Conservation (phyloP, 2,113 vertebrate species). For the Equus quagga region DNA sequence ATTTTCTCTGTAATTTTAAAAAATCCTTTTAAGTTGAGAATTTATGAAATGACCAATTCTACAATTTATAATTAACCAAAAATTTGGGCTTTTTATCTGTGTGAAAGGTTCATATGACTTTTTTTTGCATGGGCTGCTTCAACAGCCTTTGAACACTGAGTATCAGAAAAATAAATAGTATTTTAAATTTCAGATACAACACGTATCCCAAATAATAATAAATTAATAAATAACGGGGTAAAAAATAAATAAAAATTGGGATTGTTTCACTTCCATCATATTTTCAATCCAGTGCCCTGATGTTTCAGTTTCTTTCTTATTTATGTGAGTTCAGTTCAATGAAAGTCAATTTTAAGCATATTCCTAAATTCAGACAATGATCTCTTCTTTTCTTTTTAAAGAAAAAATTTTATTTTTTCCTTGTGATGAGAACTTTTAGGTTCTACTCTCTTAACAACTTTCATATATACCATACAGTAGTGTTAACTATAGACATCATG, state of each 20-base stretch:
- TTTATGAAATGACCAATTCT: background rate
- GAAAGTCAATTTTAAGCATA: background rate
- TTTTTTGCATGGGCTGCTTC: background rate
- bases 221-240: background rate
- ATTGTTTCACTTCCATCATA: background rate
- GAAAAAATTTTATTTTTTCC: background rate
- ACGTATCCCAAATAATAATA: background rate
- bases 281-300: background rate
- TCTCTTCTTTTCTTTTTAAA: background rate
- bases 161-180: background rate
- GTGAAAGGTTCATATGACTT: background rate
- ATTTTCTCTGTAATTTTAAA: background rate
- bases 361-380: background rate
- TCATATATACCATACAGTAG: background rate
- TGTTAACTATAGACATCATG: background rate
- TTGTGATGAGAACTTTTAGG: background rate
- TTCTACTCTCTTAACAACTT: background rate
- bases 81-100: background rate
- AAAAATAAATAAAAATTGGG: background rate
- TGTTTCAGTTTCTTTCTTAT: background rate
- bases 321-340: background rate
- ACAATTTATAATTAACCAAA: background rate
- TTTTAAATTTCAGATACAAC: background rate
- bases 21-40: background rate
- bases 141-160: background rate